Evolutionary conservation across 2,113 vertebrate genomes (phyloP).

Genomic region (Phyllostomus hastatus): DNA sequence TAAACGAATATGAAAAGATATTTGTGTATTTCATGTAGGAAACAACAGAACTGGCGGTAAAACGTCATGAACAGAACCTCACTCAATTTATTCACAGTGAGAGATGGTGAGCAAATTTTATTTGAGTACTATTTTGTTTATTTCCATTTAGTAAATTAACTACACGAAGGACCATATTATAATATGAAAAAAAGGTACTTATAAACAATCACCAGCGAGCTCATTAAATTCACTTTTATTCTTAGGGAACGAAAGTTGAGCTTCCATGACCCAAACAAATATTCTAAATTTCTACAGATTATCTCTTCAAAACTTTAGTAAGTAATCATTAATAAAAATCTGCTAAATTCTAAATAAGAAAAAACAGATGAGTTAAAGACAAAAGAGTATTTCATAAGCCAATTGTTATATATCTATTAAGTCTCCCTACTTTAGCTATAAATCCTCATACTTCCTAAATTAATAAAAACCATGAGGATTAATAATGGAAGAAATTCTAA

Average conservation of each 20-base stretch:
- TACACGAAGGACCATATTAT: not conserved
- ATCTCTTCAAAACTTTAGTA: not conserved
- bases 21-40: not conserved
- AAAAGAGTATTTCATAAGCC: not conserved
- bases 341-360: not conserved
- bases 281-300: not conserved
- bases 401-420: not conserved
- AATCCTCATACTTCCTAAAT: not conserved
- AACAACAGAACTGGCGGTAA: not conserved
- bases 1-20: not conserved
- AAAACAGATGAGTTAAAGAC: not conserved
- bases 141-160: not conserved
- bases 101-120: not conserved
- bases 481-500: not conserved
- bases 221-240: not conserved
- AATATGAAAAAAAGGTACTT: not conserved
- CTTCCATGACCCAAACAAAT: not conserved
- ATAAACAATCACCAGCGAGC: not conserved
- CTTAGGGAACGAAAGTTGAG: not conserved
- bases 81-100: not conserved
- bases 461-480: not conserved
- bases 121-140: not conserved
- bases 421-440: not conserved
- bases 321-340: not conserved
- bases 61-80: not conserved